Evolutionary conservation across 2,113 vertebrate species (phyloP), one percentile per base, ranked within the genome.

Genomic region (Xyrauchen texanus): DNA sequence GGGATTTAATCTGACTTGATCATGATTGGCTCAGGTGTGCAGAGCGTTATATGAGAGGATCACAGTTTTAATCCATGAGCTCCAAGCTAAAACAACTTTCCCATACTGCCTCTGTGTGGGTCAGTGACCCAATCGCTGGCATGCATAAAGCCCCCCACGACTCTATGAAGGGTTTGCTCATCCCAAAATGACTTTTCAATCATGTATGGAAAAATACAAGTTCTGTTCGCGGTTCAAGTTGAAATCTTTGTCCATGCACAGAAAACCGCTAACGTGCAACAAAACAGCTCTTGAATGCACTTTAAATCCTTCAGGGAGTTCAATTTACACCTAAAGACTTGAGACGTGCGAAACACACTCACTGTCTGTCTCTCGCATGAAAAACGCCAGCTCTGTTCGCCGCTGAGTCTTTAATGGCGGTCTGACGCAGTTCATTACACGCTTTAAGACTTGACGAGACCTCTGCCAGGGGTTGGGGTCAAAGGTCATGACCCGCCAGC

Each of bases 401-500:
- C 6, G 4, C 12, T 57, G 12, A 73, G 82, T 73, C 75, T 57
- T 80, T 86, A 61, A 88, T 85, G 85, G 70, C 10, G 16, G 88
- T 34, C 87, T 86, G 87, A 85, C 87, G 90, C 85, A 86, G 84
- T 92, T 93, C 90, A 90, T 92, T 93, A 92, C 91, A 90, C 90
- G 84, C 82, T 86, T 83, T 87, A 85, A 89, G 85, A 87, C 77
- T 70, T 79, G 88, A 88, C 73, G 68, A 87, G 88, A 76, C 84
- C 78, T 77, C 79, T 84, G 86, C 87, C 79, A 61, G 77, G 65
- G 83, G 63, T 47, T 51, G 84, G 81, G 83, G 88, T 88, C 87
- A 88, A 84, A 88, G 78, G 85, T 83, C 79, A 67, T 83, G 91
- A 91, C 87, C 86, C 63, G 80, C 68, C 61, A 83, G 75, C n/a